These are phyloP conservation scores for Lepidostoma basale DNA, from an alignment of 1,140 invertebrate species.

Conservation along the genomic window DNA sequence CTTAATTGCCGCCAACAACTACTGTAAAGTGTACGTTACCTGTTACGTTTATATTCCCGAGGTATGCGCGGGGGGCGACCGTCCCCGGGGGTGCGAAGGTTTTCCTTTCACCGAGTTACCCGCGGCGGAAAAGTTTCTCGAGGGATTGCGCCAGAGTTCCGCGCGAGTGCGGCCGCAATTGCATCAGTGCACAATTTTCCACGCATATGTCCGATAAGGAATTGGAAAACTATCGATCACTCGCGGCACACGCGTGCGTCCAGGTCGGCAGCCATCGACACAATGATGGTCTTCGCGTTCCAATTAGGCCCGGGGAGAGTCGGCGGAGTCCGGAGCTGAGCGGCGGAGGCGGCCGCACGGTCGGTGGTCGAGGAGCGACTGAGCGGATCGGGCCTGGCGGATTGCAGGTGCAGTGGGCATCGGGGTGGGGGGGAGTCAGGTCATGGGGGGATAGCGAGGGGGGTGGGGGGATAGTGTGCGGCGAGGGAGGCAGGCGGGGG, in stretches of 20 bases:
- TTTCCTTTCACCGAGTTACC: background rate
- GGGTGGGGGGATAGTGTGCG: too few relatives aligned
- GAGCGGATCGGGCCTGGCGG: background rate
- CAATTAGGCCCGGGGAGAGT: background rate
- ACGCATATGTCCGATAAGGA: background rate
- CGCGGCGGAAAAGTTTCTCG: background rate
- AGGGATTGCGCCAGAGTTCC: background rate
- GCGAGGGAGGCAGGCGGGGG: too few relatives aligned
- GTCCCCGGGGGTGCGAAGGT: background rate
- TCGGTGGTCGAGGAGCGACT: background rate
- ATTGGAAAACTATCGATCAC: background rate
- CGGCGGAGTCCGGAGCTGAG: background rate
- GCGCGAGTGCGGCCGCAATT: background rate
- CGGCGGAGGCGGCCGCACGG: background rate
- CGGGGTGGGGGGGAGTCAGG: too few relatives aligned
- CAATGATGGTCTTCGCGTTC: background rate
- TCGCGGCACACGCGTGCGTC: background rate
- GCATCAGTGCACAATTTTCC: background rate
- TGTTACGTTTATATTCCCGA: background rate
- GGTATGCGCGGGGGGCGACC: background rate
- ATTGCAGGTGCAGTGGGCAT: too few relatives aligned
- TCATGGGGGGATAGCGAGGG: too few relatives aligned
- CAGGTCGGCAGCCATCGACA: background rate
- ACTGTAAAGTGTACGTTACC: background rate
- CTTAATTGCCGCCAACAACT: background rate